phyloP scores from a whole-genome alignment of 1,140 invertebrate species.

The Heliconius melpomene region DNA sequence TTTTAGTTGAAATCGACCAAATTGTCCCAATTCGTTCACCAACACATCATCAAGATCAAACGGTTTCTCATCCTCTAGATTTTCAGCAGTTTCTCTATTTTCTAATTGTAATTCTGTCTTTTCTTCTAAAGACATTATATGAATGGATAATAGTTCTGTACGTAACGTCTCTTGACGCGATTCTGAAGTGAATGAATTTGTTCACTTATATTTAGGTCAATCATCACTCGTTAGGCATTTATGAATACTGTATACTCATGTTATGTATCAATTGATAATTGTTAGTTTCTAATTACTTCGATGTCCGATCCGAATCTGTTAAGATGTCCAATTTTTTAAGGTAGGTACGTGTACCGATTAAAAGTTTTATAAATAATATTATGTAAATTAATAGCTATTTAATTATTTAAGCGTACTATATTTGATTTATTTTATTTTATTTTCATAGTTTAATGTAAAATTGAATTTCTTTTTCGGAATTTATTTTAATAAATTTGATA shows the following conservation, averaged over 20 bases:
- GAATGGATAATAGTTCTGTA: constrained; percentile 10
- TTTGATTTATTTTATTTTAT: too few relatives aligned
- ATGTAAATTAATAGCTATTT: too few relatives aligned
- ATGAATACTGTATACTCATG: constrained; percentile 1
- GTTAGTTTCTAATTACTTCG: constrained; percentile 3
- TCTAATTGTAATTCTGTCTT: not conserved
- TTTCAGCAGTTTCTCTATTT: not conserved
- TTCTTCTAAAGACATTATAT: constrained; percentile 7
- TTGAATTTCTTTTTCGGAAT: too few relatives aligned
- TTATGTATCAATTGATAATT: constrained; percentile 17
- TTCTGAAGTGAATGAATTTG: constrained; percentile 22
- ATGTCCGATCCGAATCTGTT: not conserved
- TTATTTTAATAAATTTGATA: too few relatives aligned
- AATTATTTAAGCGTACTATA: too few relatives aligned
- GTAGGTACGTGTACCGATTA: too few relatives aligned
- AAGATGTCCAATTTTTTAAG: too few relatives aligned
- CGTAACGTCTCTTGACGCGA: not conserved
- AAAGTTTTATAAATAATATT: too few relatives aligned
- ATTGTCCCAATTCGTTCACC: constrained; percentile 78
- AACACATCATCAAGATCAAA: constrained; percentile 67
- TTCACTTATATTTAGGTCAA: constrained; percentile 27
- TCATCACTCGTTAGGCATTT: constrained; percentile 19
- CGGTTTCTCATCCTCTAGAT: not conserved
- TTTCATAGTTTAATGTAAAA: too few relatives aligned
- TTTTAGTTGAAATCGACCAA: constrained; percentile 82